Base-by-base conservation (phyloP, 53 echinoderm and acorn worm species). In the Crossaster papposus region DNA sequence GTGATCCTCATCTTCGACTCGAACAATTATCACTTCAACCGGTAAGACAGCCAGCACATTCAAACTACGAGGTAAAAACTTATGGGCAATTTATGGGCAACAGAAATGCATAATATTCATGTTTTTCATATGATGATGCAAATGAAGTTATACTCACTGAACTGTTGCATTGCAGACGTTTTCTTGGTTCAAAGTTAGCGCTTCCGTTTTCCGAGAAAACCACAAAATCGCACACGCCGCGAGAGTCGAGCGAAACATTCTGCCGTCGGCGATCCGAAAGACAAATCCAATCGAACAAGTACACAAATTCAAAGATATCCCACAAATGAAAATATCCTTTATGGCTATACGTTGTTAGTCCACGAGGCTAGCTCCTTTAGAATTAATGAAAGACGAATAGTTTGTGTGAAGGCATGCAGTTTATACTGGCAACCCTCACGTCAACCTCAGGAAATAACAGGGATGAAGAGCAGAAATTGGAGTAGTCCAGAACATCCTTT, bases 131-230 rank as follows among this genome's bases (percentile, higher is more conserved):
- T 1, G 0, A 70, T 28, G 29, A 31, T 15, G 22, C 17, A 58
- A 58, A 58, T 2, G 12, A 58, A 58, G 9, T 44, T 20, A 54
- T 77, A 89, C 89, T 89, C 79, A 89, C 89, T 36, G 33, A 44
- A 55, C 23, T 9, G 89, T 89, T 24, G 18, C 32, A 73, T 89
- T 89, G 81, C 89, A 89, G 71, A 89, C 89, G 55, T 89, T 81
- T 17, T 36, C 84, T 22, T 83, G 84, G 15, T 35, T 15, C 29
- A 83, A 31, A 15, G 26, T 26, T 14, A 83, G 84, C 8, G 84
- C 70, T 34, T 17, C 70, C 44, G 70, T 38, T 17, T 54, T 7
- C 3, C 2, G 65, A 23, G 35, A 33, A 14, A 68, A 8, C 82
- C 64, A 82, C 14, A 82, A 82, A 4, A 82, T 15, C 36, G 23